Percentiles rank a stretch among this genome's conserved stretches.
Conservation (phyloP, 2,113 vertebrate genomes). For the Mastomys coucha region DNA sequence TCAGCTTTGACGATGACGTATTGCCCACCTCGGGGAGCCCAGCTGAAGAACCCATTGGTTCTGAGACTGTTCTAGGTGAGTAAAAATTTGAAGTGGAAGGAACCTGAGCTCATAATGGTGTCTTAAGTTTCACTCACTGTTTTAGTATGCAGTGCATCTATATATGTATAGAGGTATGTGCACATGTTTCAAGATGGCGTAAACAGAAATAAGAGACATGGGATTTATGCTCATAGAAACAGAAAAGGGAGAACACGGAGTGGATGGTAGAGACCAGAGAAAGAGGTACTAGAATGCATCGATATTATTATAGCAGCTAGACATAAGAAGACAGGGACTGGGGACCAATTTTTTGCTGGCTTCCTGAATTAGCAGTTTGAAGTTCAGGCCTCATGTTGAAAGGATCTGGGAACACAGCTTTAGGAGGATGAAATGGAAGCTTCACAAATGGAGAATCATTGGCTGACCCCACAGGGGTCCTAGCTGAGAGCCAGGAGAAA, state of each 20-base stretch:
- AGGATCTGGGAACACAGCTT: too few relatives aligned
- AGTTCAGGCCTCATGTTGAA: not conserved
- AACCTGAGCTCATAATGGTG: not conserved
- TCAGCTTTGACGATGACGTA: constrained; percentile 91
- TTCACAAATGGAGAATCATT: not conserved
- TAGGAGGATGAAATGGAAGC: not conserved
- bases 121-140: not conserved
- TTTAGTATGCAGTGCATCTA: not conserved
- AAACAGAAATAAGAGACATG: not conserved
- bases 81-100: constrained; percentile 5
- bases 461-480: not conserved
- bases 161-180: not conserved
- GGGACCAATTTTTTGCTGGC: not conserved
- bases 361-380: not conserved
- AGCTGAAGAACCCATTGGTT: constrained; percentile 76
- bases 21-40: constrained; percentile 76
- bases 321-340: not conserved
- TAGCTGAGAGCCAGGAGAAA: not conserved
- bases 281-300: not conserved
- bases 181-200: not conserved
- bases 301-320: not conserved
- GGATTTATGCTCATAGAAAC: not conserved
- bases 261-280: not conserved
- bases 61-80: constrained; percentile 87
- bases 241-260: not conserved